These are phyloP conservation scores for Drosophila prosaltans DNA, from an alignment of 1,140 invertebrate species.

Conservation along the genomic window DNA sequence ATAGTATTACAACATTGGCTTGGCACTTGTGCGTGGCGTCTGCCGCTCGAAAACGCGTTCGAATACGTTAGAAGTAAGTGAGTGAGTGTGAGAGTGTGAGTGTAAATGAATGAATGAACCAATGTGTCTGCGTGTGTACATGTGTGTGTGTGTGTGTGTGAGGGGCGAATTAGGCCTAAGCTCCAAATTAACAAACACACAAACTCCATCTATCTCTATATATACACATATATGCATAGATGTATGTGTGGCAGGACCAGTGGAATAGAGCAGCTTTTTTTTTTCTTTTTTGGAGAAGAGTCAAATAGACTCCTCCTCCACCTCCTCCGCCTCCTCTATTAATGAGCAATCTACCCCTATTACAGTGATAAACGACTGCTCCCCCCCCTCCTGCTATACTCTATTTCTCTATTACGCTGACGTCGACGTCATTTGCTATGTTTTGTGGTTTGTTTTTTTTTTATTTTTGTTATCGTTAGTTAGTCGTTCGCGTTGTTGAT, in stretches of 20 bases:
- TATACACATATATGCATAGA: too few relatives aligned
- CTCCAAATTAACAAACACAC: slow-evolving; percentile 24
- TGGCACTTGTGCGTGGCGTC: slow-evolving; percentile 41
- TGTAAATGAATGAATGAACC: background rate
- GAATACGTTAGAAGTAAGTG: slow-evolving; percentile 53
- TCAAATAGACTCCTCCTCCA: background rate
- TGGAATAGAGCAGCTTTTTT: background rate
- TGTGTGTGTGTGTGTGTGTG: background rate
- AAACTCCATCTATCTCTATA: background rate
- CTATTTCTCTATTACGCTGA: slow-evolving; percentile 74
- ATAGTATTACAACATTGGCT: slow-evolving; percentile 55
- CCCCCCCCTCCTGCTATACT: background rate
- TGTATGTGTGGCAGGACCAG: slow-evolving; percentile 7
- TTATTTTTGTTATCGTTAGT: slow-evolving; percentile 67
- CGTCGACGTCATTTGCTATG: slow-evolving; percentile 58
- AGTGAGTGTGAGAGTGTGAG: slow-evolving; percentile 20
- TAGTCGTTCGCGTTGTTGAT: slow-evolving; percentile 58
- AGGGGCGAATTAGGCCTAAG: slow-evolving; percentile 1
- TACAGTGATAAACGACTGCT: slow-evolving; percentile 47
- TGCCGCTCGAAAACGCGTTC: slow-evolving; percentile 10
- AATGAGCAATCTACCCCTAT: slow-evolving; percentile 68
- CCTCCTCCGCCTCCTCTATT: background rate
- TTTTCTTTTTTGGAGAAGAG: background rate
- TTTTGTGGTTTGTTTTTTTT: slow-evolving; percentile 47
- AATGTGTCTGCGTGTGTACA: slow-evolving; percentile 16